These are phyloP conservation scores for Caenorhabditis japonica DNA, from an alignment of 2,888 invertebrate species.

Conservation along the genomic window DNA sequence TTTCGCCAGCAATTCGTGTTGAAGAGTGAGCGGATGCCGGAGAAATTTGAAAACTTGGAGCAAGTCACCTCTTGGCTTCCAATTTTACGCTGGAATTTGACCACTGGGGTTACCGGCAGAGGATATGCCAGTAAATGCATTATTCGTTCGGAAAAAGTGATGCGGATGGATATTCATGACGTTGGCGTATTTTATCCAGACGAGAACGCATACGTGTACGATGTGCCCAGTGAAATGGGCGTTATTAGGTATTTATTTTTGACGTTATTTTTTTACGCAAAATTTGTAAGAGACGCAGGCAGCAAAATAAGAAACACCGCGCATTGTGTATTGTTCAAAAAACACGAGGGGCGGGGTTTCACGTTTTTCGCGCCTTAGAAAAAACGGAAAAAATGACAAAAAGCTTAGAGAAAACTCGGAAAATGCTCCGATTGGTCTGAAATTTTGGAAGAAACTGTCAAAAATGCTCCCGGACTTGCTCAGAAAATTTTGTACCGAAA, in stretches of 20 bases:
- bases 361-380: too few relatives aligned
- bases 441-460: too few relatives aligned
- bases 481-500: too few relatives aligned
- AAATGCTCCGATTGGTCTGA: too few relatives aligned
- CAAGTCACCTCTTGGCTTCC: neutral
- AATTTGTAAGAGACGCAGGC: too few relatives aligned
- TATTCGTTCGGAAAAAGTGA: neutral
- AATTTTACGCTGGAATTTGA: neutral
- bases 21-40: neutral
- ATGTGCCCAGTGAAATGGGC: neutral
- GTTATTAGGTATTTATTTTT: neutral
- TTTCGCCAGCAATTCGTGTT: neutral
- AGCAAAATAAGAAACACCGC: too few relatives aligned
- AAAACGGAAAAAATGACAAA: too few relatives aligned
- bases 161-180: constrained; percentile 1
- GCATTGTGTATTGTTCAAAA: too few relatives aligned
- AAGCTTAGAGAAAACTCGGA: too few relatives aligned
- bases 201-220: neutral
- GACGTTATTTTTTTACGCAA: too few relatives aligned
- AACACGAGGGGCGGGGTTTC: too few relatives aligned
- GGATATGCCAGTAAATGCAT: constrained; percentile 1
- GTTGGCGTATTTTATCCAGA: neutral
- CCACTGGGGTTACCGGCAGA: neutral
- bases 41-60: neutral
- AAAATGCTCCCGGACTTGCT: too few relatives aligned